Conservation (phyloP, 2,113 vertebrate species). For the Heterocephalus glaber region DNA sequence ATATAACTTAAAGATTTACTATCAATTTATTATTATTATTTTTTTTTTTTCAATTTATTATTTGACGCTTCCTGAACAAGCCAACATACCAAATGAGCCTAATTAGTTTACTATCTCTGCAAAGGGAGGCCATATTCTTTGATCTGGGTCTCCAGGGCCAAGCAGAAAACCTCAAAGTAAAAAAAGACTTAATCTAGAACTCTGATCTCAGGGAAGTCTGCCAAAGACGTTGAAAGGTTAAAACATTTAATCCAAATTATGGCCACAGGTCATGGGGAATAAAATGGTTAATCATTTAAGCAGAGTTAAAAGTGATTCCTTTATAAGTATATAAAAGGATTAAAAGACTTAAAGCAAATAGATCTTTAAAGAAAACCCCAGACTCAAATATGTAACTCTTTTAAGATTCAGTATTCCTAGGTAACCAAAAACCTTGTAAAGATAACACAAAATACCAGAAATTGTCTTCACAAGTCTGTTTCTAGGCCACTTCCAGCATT, state of each 20-base stretch:
- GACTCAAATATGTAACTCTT: background rate
- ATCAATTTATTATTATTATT: background rate
- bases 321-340: background rate
- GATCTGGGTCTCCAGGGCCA: background rate
- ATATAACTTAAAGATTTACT: background rate
- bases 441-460: background rate
- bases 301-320: background rate
- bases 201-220: background rate
- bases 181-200: background rate
- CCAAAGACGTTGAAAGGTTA: background rate
- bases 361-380: background rate
- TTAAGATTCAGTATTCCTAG: background rate
- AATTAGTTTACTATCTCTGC: background rate
- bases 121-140: background rate
- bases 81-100: background rate
- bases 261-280: background rate
- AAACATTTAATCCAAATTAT: background rate
- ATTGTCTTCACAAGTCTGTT: background rate
- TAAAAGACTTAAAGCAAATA: background rate
- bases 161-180: background rate
- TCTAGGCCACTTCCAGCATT: background rate
- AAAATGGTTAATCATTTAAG: background rate
- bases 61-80: background rate
- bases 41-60: no score
- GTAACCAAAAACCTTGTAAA: background rate